phyloP scores from a whole-genome alignment of 2,797 vertebrate species.

The Synanceia verrucosa region DNA sequence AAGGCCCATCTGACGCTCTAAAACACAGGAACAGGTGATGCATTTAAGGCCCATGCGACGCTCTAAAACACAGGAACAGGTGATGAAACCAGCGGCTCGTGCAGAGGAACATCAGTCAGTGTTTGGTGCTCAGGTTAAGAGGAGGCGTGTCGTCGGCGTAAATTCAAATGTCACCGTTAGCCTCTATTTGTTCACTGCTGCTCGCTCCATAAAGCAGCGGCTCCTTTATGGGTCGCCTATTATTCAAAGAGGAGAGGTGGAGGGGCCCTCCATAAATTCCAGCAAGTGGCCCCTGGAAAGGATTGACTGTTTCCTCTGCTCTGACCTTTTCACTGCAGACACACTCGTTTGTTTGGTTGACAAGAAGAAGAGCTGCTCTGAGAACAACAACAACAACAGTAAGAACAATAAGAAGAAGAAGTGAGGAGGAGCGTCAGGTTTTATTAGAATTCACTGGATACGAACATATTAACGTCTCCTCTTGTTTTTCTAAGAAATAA shows the following conservation, averaged over 20 bases:
- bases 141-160: constrained; percentile 40
- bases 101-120: too few species aligned
- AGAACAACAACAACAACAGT: too few species aligned
- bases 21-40: too few species aligned
- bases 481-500: too few species aligned
- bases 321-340: constrained; percentile 80
- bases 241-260: constrained; percentile 73
- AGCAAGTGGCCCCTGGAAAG: constrained; percentile 67
- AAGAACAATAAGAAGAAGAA: too few species aligned
- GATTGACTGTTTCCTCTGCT: constrained; percentile 60
- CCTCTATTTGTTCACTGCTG: constrained; percentile 48
- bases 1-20: too few species aligned
- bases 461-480: too few species aligned
- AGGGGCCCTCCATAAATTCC: constrained; percentile 73
- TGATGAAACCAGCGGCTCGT: too few species aligned
- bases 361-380: constrained; percentile 65
- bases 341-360: constrained; percentile 78
- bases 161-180: constrained; percentile 69
- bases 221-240: constrained; percentile 64
- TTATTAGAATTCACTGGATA: too few species aligned
- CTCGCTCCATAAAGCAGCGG: constrained; percentile 56
- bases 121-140: constrained; percentile 37
- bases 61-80: too few species aligned
- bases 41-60: too few species aligned
- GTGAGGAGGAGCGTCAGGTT: too few species aligned